These are phyloP conservation scores for Reticulitermes lucifugus DNA, from an alignment of 2,888 invertebrate genomes.

Conservation along the genomic window DNA sequence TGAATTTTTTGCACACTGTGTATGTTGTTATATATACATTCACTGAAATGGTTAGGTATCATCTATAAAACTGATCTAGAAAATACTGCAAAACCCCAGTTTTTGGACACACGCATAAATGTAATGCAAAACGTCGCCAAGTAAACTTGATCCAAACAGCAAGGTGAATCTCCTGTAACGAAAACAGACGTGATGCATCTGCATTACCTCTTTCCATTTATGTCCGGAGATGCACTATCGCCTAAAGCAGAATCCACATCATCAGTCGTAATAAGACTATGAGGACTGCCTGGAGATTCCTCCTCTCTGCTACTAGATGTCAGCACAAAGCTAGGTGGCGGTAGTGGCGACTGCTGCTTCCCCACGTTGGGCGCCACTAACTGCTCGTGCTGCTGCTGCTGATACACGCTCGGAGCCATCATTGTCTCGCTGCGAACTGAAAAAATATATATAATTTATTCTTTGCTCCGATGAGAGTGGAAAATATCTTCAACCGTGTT, in stretches of 20 bases:
- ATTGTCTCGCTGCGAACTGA: slow-evolving; percentile 60
- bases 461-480: too few species aligned
- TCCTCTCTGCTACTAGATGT: slow-evolving; percentile 53
- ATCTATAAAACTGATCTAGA: too few species aligned
- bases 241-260: slow-evolving; percentile 66
- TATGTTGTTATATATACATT: too few species aligned
- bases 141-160: too few species aligned
- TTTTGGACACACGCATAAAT: too few species aligned
- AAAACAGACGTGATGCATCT: too few species aligned
- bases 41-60: too few species aligned
- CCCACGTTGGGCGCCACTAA: slow-evolving; percentile 69
- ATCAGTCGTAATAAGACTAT: slow-evolving; percentile 55
- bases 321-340: slow-evolving; percentile 61
- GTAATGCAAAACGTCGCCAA: too few species aligned
- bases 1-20: too few species aligned
- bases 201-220: slow-evolving; percentile 55
- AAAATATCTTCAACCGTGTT: too few species aligned
- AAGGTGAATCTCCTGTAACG: too few species aligned
- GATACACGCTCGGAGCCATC: slow-evolving; percentile 72
- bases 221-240: slow-evolving; percentile 65
- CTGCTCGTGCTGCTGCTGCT: slow-evolving; percentile 64
- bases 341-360: slow-evolving; percentile 65
- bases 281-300: slow-evolving; percentile 41
- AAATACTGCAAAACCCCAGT: too few species aligned
- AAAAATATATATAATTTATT: background rate